Conservation (phyloP, 2,113 vertebrate genomes). For the Falcunculus frontatus region DNA sequence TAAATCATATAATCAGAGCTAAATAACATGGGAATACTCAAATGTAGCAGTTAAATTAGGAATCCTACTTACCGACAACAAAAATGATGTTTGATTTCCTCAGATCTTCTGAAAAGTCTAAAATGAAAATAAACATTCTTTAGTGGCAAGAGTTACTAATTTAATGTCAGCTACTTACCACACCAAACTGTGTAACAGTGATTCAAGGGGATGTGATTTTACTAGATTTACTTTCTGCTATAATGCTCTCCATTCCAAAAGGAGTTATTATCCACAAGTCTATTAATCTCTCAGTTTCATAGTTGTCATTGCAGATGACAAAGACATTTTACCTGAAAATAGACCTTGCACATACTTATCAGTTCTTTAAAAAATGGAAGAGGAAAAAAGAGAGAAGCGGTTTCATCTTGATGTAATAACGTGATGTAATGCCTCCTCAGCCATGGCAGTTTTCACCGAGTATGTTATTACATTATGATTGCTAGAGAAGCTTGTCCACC, state of each 20-base stretch:
- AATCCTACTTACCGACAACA: slow-evolving; percentile 83
- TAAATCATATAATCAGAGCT: neutral
- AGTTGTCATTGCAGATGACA: neutral
- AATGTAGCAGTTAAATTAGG: neutral
- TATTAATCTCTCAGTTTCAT: neutral
- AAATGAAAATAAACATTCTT: slow-evolving; percentile 50
- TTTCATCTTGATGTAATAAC: neutral
- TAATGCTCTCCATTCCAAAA: neutral
- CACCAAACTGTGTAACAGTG: neutral
- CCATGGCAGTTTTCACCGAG: neutral
- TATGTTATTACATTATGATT: neutral
- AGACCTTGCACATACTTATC: neutral
- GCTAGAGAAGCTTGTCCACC: neutral
- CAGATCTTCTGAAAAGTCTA: slow-evolving; percentile 78
- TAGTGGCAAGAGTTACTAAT: neutral
- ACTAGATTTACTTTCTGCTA: neutral
- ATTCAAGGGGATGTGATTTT: neutral
- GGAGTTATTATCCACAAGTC: neutral
- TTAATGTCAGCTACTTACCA: neutral
- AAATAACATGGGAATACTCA: neutral
- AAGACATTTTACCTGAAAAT: neutral
- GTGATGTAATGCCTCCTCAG: neutral
- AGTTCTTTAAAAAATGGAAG: neutral
- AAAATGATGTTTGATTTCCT: slow-evolving; percentile 90
- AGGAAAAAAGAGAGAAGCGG: neutral